These are phyloP conservation scores for Pocillopora meandrina DNA, from an alignment of 92 coral and sea anemone genomes.

Conservation along the genomic window DNA sequence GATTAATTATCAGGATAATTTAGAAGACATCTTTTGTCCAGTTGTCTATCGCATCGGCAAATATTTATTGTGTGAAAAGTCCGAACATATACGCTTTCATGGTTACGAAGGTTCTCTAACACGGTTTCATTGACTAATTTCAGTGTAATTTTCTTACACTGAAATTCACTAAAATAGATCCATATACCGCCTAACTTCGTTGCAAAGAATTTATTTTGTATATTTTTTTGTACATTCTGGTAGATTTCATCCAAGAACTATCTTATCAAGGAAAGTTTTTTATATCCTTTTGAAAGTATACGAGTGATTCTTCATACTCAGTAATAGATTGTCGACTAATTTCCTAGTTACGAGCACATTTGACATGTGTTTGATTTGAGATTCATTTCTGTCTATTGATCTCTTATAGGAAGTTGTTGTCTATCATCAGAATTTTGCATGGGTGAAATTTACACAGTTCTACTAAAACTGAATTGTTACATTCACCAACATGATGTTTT, in stretches of 20 bases:
- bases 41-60: background rate
- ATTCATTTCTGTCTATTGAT: too few species aligned
- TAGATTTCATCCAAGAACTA: background rate
- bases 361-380: background rate
- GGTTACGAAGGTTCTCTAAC: too few species aligned
- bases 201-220: background rate
- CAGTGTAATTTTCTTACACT: background rate
- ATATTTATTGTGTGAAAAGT: slow-evolving; percentile 5
- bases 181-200: background rate
- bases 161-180: background rate
- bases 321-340: background rate
- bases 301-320: background rate
- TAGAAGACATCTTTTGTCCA: background rate
- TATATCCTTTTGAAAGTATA: background rate
- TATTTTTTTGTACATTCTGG: background rate
- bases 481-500: too few species aligned
- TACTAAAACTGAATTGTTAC: too few species aligned
- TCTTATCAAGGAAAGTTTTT: background rate
- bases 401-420: too few species aligned
- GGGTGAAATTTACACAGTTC: too few species aligned
- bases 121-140: background rate
- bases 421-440: too few species aligned
- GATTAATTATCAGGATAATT: slow-evolving; percentile 10
- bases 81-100: background rate
- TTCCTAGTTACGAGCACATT: background rate